These are phyloP conservation scores for Siniperca obscura DNA, from an alignment of 2,797 vertebrate genomes.

Conservation along the genomic window DNA sequence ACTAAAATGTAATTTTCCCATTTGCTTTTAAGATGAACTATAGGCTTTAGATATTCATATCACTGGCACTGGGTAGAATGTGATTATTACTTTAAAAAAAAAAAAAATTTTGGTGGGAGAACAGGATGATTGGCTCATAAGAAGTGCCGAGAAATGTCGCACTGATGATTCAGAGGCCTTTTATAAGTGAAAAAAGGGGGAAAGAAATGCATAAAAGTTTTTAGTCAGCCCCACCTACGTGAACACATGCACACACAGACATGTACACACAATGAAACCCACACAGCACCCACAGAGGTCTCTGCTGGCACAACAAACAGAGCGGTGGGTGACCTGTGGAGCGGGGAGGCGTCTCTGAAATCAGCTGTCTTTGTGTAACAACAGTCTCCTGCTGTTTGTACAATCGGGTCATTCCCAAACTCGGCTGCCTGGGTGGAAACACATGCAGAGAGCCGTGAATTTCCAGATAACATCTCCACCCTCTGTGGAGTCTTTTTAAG, in stretches of 20 bases:
- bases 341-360: constrained; percentile 39
- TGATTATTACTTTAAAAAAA: too few species aligned
- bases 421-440: constrained; percentile 19
- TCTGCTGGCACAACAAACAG: constrained; percentile 69
- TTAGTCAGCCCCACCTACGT: background rate
- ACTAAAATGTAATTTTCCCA: background rate
- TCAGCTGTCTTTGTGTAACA: constrained; percentile 60
- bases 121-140: constrained; percentile 38
- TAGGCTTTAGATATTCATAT: background rate
- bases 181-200: background rate
- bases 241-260: background rate
- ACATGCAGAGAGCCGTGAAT: constrained; percentile 17
- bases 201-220: background rate
- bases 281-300: constrained; percentile 18
- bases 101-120: constrained; percentile 49
- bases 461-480: constrained; percentile 33
- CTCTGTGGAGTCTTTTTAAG: constrained; percentile 10
- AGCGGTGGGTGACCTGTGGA: constrained; percentile 27
- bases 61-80: background rate
- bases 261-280: background rate
- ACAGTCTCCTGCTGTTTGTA: constrained; percentile 49
- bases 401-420: constrained; percentile 42
- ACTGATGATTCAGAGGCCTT: constrained; percentile 6
- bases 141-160: constrained; percentile 16
- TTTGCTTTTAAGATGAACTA: background rate